Evolutionary conservation across 2,113 vertebrate genomes (phyloP).

Genomic region (Oenanthe melanoleuca): DNA sequence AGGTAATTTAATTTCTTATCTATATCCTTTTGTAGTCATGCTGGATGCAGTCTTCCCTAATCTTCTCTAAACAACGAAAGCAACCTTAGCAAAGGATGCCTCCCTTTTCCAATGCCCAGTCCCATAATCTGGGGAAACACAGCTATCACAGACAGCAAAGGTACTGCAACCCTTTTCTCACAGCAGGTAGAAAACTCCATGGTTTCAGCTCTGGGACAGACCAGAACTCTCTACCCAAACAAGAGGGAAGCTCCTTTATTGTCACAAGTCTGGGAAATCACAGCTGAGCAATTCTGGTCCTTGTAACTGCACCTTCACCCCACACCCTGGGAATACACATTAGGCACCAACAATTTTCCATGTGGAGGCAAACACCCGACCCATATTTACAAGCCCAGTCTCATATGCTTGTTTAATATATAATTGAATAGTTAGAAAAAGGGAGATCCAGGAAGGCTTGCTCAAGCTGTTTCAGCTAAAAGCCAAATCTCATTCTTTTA

Average conservation of each 20-base stretch:
- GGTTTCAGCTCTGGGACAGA: not conserved
- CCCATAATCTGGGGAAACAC: not conserved
- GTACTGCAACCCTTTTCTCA: not conserved
- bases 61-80: not conserved
- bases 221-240: accelerated
- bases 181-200: not conserved
- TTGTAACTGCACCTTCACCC: not conserved
- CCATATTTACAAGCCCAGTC: not conserved
- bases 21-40: not conserved
- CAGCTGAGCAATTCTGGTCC: not conserved
- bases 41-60: not conserved
- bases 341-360: not conserved
- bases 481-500: not conserved
- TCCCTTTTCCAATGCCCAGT: not conserved
- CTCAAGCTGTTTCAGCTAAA: not conserved
- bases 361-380: not conserved
- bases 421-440: not conserved
- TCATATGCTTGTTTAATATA: not conserved
- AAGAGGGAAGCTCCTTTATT: not conserved
- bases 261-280: not conserved
- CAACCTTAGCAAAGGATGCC: not conserved
- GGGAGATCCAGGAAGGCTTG: not conserved
- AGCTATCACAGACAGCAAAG: not conserved
- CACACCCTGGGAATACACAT: not conserved
- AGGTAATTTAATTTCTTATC: not conserved